phyloP scores from a whole-genome alignment of 2,113 vertebrate genomes.

The Vulpes vulpes region DNA sequence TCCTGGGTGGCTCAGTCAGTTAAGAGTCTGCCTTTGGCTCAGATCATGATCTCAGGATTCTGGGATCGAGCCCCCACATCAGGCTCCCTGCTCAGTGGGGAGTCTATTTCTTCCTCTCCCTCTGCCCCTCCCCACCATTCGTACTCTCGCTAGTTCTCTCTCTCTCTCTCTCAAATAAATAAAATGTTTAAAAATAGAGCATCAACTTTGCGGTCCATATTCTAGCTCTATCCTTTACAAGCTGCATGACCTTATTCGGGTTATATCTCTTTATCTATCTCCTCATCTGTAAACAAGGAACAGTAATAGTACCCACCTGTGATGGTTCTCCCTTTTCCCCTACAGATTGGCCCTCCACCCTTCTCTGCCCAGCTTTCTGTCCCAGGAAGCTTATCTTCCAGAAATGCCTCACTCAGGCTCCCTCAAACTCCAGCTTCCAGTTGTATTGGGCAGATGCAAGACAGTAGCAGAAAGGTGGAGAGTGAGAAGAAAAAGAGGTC shows the following conservation, averaged over 20 bases:
- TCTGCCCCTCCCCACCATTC: too few species aligned
- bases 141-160: too few species aligned
- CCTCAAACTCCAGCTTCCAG: neutral
- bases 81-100: too few species aligned
- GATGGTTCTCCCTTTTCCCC: neutral
- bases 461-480: neutral
- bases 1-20: too few species aligned
- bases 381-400: neutral
- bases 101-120: too few species aligned
- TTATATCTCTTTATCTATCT: neutral
- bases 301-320: neutral
- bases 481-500: neutral
- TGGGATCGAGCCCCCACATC: too few species aligned
- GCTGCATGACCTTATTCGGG: neutral
- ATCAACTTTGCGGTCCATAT: neutral
- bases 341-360: neutral
- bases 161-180: too few species aligned
- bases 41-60: too few species aligned
- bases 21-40: too few species aligned
- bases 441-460: neutral
- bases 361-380: neutral
- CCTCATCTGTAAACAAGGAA: neutral
- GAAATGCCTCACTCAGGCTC: neutral
- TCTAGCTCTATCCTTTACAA: neutral
- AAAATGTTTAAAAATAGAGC: neutral